Conservation (phyloP, 1,140 invertebrate genomes). For the Triops longicaudatus region DNA sequence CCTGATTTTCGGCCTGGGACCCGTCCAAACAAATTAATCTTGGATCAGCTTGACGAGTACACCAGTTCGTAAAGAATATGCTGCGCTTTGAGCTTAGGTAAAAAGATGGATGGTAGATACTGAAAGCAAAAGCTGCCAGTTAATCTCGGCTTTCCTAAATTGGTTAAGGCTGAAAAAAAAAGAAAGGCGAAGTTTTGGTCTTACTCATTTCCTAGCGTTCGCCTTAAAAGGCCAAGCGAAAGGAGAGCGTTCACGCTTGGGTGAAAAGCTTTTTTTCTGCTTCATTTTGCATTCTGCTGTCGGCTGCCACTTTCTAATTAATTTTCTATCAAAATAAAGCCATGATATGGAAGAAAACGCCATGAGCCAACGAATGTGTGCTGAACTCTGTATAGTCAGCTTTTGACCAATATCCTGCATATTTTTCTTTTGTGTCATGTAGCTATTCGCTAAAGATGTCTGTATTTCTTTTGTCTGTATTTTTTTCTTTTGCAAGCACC, state of each 20-base stretch:
- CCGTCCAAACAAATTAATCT: conserved; percentile 15
- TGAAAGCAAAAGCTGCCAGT: not conserved
- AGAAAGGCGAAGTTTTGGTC: not conserved
- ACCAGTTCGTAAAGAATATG: not conserved
- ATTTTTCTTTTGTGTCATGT: no score
- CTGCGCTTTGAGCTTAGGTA: not conserved
- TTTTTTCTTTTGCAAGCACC: no score
- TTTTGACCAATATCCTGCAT: not conserved
- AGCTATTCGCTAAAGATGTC: no score
- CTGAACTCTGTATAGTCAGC: not conserved
- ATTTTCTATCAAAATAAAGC: not conserved
- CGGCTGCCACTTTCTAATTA: not conserved
- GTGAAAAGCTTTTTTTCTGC: not conserved
- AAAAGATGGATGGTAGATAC: conserved; percentile 1
- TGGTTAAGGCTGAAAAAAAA: not conserved
- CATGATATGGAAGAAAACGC: not conserved
- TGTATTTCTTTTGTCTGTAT: no score
- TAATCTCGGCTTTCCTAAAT: conserved; percentile 12
- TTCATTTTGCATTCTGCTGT: not conserved
- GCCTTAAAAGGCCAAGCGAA: not conserved
- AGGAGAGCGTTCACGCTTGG: not conserved
- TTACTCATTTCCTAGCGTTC: not conserved
- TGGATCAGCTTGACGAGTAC: conserved; percentile 11
- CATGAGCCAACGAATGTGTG: not conserved
- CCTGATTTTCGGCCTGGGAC: not conserved